A percentile compares a stretch with the other conserved stretches of the same genome.
Conservation (phyloP, 2,797 vertebrate genomes). For the Brachymystax lenok region DNA sequence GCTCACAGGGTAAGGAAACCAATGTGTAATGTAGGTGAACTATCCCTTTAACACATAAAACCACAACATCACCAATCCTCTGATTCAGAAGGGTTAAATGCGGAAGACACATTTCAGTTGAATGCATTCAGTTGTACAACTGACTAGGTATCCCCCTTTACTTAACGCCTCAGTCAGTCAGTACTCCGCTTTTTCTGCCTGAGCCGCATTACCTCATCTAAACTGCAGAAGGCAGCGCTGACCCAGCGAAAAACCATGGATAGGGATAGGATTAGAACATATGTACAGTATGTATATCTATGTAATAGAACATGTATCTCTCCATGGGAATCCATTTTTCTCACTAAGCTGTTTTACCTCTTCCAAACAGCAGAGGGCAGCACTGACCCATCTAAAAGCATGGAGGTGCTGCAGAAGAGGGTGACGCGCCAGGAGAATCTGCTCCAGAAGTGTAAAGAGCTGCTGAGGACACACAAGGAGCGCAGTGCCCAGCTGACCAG, state of each 20-base stretch:
- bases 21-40: too few relatives aligned
- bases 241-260: constrained; percentile 76
- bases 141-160: too few relatives aligned
- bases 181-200: not conserved
- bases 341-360: constrained; percentile 24
- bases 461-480: constrained; percentile 85
- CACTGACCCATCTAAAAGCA: constrained; percentile 71
- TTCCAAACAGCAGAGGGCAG: constrained; percentile 73
- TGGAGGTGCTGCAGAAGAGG: constrained; percentile 82
- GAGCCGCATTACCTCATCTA: constrained; percentile 37
- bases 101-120: too few relatives aligned
- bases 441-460: constrained; percentile 88
- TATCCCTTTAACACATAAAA: too few relatives aligned
- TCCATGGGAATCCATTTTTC: constrained; percentile 52
- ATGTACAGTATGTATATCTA: too few relatives aligned
- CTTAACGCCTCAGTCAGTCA: not conserved
- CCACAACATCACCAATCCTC: not conserved
- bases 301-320: too few relatives aligned
- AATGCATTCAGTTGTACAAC: too few relatives aligned
- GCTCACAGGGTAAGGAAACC: too few relatives aligned
- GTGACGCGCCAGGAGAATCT: constrained; percentile 91
- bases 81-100: too few relatives aligned
- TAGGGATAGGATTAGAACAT: too few relatives aligned
- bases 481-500: constrained; percentile 80
- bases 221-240: constrained; percentile 74